Evolutionary conservation across 2,888 invertebrate genomes (phyloP), one percentile per base, ranked within the genome.

Genomic region (Brachypalpus laphriformis): DNA sequence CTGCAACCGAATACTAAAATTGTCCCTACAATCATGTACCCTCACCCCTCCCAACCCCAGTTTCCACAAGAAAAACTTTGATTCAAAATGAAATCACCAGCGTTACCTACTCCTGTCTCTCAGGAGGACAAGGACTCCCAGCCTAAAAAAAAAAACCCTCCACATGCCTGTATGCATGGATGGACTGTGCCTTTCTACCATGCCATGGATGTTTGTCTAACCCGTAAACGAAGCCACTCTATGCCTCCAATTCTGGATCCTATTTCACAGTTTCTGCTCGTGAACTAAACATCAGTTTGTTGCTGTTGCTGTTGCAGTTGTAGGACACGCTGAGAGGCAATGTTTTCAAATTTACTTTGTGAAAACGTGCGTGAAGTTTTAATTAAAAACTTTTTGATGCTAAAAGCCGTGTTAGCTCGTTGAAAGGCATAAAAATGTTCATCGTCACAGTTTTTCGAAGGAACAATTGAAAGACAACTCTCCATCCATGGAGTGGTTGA

Each of bases 321-420:
- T 81, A 57, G 54, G 72, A 71, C 66, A 63, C 40, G 51, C 47
- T 75, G 70, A 85, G 82, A 57, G 81, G 75, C 71, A 63, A 63
- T 75, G 76, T 86, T 82, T 86, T 81, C 76, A 76, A 82, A 82
- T 86, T 86, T 82, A 72, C 86, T 86, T 82, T 86, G 86, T 82
- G 86, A 86, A 86, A 86, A 86, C 86, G 86, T 86, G 86, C 86
- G 86, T 86, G 63, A 86, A 86, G 82, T 86, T 86, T 86, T 82
- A 86, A 86, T 86, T 86, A 86, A 86, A 86, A 86, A 77, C 76
- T 86, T 86, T 80, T 71, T 75, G 56, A 75, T 65, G 51, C 70
- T 76, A 59, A 85, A 81, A 85, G 81, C 85, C 75, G 81, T n/a
- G n/a, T 85, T 81, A 85, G 81, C 81, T 66, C 85, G 71, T 76